Base-by-base conservation (phyloP, 2,113 vertebrate genomes). In the Aix galericulata region DNA sequence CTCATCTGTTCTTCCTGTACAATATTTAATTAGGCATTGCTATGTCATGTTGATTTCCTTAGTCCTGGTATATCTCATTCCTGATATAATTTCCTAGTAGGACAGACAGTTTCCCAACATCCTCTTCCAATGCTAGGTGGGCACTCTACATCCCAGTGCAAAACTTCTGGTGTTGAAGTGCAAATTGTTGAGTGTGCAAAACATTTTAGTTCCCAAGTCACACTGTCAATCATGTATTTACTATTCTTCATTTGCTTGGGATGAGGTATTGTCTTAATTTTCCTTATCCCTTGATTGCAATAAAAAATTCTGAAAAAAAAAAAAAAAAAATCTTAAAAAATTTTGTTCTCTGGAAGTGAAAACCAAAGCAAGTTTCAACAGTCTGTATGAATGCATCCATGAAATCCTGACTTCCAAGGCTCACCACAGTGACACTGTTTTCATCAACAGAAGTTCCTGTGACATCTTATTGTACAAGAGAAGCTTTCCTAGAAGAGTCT, bases 71-170 rank as follows among this genome's bases (percentile, higher is more conserved):
- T 4, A 20, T 5, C 27, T 53, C 29, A 40, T 86, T 73, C 69
- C 76, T 93, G 85, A 72, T 20, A 63, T 55, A 46, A 92, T 72
- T 96, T 93, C 88, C 91, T 71, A n/a, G 67, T 40, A 46, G 79
- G 40, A 77, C 89, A 83, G 46, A 52, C 31, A 80, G 20, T 27
- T 93, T 90, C 63, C 56, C 59, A 63, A 21, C 21, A 64, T 72
- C 58, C 52, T 86, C 52, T 93, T 40, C 46, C 73, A 83, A 2
- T 9, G 36, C 32, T 85, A 93, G 56, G 64, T 72, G 79, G 29
- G 17, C 13, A 36, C 55, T 74, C 38, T 53, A 11, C 46, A 23
- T 77, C 18, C 6, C 6, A 21, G 3, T 63, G 42, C 63, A 52
- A 46, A 52, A 0, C 52, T 78, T 12, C 56, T 58, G 79, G n/a